Evolutionary conservation across 1,140 invertebrate genomes (phyloP).

Genomic region (Pogonomyrmex barbatus): DNA sequence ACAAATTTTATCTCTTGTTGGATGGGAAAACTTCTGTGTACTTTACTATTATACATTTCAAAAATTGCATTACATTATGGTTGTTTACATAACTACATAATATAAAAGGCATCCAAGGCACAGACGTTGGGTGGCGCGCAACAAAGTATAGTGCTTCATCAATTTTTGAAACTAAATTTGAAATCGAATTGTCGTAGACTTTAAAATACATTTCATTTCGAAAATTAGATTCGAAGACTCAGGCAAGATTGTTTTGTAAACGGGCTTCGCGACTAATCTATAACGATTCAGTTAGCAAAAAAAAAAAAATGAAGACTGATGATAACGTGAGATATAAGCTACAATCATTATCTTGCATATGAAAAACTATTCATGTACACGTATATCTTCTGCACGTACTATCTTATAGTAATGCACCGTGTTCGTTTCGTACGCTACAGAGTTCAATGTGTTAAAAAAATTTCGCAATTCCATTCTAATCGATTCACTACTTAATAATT

Average conservation of each 20-base stretch:
- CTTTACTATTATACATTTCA: constrained; percentile 35
- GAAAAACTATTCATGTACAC: constrained; percentile 67
- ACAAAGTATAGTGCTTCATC: constrained; percentile 21
- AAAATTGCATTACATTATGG: constrained; percentile 32
- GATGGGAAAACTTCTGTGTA: constrained; percentile 4
- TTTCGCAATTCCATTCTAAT: constrained; percentile 32
- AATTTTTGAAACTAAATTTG: constrained; percentile 18
- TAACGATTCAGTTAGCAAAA: constrained; percentile 61
- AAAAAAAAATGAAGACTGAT: constrained; percentile 43
- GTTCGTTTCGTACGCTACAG: constrained; percentile 60
- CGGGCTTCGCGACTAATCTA: constrained; percentile 59
- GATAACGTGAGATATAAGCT: constrained; percentile 69
- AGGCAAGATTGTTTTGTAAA: constrained; percentile 64
- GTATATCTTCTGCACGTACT: constrained; percentile 31
- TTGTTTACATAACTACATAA: constrained; percentile 46
- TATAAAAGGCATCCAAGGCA: constrained; percentile 73
- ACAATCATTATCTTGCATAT: constrained; percentile 64
- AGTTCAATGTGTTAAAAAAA: constrained; percentile 63
- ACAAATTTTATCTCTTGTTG: background rate
- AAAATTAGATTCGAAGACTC: constrained; percentile 28
- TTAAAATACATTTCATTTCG: constrained; percentile 2
- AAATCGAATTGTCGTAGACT: background rate
- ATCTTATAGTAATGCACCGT: constrained; percentile 68
- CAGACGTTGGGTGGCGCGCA: constrained; percentile 59
- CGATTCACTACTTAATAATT: constrained; percentile 46